Evolutionary conservation across 2,888 invertebrate genomes (phyloP).

Genomic region (Pharmacophagus antenor): DNA sequence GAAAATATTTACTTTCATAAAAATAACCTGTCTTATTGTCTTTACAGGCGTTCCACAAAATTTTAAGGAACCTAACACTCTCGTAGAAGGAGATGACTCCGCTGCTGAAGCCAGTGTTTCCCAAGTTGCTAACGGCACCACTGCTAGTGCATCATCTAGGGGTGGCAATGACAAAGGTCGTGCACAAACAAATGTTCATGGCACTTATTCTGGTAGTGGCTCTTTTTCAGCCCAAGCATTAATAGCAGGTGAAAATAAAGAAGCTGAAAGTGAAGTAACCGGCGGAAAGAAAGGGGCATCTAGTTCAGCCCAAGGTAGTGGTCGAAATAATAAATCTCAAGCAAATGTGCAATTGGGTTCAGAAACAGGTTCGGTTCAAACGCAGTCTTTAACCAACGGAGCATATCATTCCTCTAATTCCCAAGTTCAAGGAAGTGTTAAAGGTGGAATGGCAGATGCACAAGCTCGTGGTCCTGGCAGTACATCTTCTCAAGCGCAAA

Average conservation of each 20-base stretch:
- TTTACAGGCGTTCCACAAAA: constrained; percentile 64
- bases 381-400: constrained; percentile 88
- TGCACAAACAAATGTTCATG: constrained; percentile 91
- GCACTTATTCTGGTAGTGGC: constrained; percentile 88
- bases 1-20: no score
- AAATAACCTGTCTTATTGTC: constrained; percentile 12
- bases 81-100: constrained; percentile 84
- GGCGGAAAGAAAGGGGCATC: constrained; percentile 88
- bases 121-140: constrained; percentile 82
- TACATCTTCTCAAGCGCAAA: constrained; percentile 93
- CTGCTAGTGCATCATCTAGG: constrained; percentile 88
- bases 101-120: constrained; percentile 86
- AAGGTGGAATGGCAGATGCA: constrained; percentile 92
- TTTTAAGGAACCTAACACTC: constrained; percentile 61
- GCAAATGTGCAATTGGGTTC: constrained; percentile 88
- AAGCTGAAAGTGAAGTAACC: constrained; percentile 85
- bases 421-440: constrained; percentile 89
- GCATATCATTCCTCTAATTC: constrained; percentile 88
- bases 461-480: constrained; percentile 92
- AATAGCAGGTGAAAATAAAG: constrained; percentile 87
- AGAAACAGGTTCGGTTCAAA: constrained; percentile 87
- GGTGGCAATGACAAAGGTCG: constrained; percentile 87
- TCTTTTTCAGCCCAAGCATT: constrained; percentile 92
- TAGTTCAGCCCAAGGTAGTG: constrained; percentile 88
- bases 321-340: constrained; percentile 87